These are phyloP conservation scores for Pristionchus mayeri DNA, from an alignment of 2,888 invertebrate species.

Conservation along the genomic window DNA sequence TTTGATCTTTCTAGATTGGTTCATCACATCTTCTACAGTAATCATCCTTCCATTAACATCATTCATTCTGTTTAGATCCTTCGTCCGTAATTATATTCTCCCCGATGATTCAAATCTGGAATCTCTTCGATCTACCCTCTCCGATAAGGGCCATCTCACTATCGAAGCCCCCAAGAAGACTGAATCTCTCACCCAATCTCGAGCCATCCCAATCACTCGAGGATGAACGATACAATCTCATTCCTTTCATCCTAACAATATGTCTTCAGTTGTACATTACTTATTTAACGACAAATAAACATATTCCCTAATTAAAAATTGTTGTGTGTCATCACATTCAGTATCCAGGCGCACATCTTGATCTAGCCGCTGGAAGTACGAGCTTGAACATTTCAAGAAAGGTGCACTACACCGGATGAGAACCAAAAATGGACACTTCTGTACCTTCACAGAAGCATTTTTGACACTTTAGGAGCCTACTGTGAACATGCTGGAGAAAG, in stretches of 20 bases:
- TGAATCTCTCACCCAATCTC: neutral
- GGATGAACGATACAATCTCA: neutral
- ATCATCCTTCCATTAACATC: neutral
- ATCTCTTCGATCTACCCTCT: slow-evolving; percentile 48
- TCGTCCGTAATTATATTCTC: slow-evolving; percentile 46
- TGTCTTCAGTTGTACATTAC: too few species aligned
- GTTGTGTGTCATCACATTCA: too few species aligned
- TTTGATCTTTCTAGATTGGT: neutral
- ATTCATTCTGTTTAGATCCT: slow-evolving; percentile 12
- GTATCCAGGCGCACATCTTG: too few species aligned
- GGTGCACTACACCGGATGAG: too few species aligned
- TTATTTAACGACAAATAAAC: too few species aligned
- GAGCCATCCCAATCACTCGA: slow-evolving; percentile 35
- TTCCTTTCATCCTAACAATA: neutral
- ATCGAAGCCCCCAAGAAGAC: slow-evolving; percentile 50
- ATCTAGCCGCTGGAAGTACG: too few species aligned
- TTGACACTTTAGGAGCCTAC: too few species aligned
- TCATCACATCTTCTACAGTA: neutral
- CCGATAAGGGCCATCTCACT: slow-evolving; percentile 38
- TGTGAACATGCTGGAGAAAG: too few species aligned
- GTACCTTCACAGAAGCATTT: too few species aligned
- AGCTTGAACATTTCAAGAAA: too few species aligned
- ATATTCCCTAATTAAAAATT: too few species aligned
- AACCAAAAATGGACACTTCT: too few species aligned
- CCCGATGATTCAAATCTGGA: slow-evolving; percentile 47